Percentiles rank a stretch among this genome's conserved stretches.
Conservation (phyloP, 2,888 invertebrate species). For the Acronicta alni region DNA sequence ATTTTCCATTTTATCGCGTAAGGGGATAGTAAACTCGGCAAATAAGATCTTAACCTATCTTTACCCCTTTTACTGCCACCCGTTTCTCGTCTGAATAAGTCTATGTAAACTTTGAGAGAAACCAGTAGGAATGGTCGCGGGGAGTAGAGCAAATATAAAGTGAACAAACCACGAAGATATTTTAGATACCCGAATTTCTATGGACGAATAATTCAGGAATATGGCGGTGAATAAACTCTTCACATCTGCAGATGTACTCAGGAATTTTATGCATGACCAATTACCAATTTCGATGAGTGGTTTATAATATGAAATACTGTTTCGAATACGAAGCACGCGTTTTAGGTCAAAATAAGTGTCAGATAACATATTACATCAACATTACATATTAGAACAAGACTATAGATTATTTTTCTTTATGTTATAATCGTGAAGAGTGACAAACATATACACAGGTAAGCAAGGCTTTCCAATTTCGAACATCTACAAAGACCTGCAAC, state of each 20-base stretch:
- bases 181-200: constrained; percentile 1
- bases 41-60: constrained; percentile 22
- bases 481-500: no score
- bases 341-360: neutral
- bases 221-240: constrained; percentile 5
- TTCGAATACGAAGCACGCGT: constrained; percentile 2
- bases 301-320: constrained; percentile 16
- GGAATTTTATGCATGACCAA: constrained; percentile 25
- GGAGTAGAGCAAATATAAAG: constrained; percentile 8
- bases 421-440: no score
- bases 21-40: constrained; percentile 17
- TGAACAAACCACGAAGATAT: constrained; percentile 11
- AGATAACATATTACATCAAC: neutral
- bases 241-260: constrained; percentile 10
- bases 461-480: no score
- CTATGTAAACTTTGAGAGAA: constrained; percentile 26
- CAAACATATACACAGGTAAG: no score
- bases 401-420: no score
- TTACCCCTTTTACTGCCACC: constrained; percentile 19
- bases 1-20: constrained; percentile 10
- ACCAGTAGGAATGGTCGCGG: constrained; percentile 1
- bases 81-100: constrained; percentile 23
- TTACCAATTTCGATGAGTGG: constrained; percentile 26
- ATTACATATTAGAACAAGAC: neutral
- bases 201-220: constrained; percentile 9